A percentile compares a stretch with the other conserved stretches of the same genome.
phyloP scores from a whole-genome alignment of 2,888 invertebrate species.

The Aphodius granarius region DNA sequence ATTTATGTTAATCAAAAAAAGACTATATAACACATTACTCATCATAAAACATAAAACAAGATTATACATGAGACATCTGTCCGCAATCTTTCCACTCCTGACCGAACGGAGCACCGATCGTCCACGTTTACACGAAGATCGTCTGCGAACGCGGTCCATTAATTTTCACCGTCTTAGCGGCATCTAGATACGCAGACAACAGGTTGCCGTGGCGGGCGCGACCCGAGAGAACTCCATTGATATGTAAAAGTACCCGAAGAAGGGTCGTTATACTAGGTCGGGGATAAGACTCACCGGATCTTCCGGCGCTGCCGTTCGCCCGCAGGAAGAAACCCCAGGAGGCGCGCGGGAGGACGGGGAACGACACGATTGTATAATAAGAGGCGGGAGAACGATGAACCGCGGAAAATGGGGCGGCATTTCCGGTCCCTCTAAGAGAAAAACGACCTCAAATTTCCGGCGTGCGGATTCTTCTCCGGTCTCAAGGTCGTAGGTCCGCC shows the following conservation, averaged over 20 bases:
- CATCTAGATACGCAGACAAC: conserved; percentile 10
- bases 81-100: not conserved
- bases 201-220: not conserved
- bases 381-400: conserved; percentile 10
- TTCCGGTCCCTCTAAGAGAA: conserved; percentile 5
- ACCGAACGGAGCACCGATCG: not conserved
- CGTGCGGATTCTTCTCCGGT: not conserved
- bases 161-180: not conserved
- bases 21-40: no score
- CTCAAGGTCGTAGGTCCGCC: conserved; percentile 1
- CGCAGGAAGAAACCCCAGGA: not conserved
- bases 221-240: conserved; percentile 2
- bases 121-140: not conserved
- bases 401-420: conserved; percentile 11
- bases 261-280: conserved; percentile 15
- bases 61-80: no score
- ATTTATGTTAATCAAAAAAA: no score
- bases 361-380: conserved; percentile 14
- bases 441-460: conserved; percentile 6
- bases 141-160: not conserved
- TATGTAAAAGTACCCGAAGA: conserved; percentile 15
- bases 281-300: conserved; percentile 14
- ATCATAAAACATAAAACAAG: no score
- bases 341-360: not conserved
- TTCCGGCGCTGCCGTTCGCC: not conserved